Evolutionary conservation across 2,797 vertebrate species (phyloP).

Genomic region (Octomys mimax): DNA sequence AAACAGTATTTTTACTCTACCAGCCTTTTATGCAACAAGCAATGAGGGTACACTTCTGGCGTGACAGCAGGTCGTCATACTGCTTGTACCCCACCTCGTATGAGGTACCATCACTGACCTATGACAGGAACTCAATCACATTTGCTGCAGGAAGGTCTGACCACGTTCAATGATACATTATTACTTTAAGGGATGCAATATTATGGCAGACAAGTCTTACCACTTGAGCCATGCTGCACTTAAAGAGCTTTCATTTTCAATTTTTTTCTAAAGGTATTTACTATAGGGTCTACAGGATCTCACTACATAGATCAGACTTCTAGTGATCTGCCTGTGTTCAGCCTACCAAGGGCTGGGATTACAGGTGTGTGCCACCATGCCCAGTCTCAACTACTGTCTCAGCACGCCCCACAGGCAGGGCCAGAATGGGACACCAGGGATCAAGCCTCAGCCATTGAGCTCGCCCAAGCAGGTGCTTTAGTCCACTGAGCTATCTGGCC

Average conservation of each 20-base stretch:
- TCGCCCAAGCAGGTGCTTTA: no score
- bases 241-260: neutral
- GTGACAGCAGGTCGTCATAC: neutral
- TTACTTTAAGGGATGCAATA: neutral
- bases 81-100: neutral
- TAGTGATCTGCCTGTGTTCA: no score
- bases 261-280: no score
- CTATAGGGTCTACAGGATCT: no score
- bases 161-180: neutral
- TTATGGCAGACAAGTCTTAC: neutral
- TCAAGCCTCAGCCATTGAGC: no score
- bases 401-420: no score
- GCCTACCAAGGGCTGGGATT: no score
- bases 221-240: neutral
- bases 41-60: neutral
- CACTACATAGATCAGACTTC: no score
- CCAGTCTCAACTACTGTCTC: no score
- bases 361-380: no score
- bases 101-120: neutral
- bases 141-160: neutral
- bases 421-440: no score
- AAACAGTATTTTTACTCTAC: neutral
- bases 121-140: neutral
- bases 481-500: no score
- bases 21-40: neutral